A percentile compares a stretch with the other conserved stretches of the same genome.
Conservation (phyloP, 1,140 invertebrate species). For the Drosophila saltans region DNA sequence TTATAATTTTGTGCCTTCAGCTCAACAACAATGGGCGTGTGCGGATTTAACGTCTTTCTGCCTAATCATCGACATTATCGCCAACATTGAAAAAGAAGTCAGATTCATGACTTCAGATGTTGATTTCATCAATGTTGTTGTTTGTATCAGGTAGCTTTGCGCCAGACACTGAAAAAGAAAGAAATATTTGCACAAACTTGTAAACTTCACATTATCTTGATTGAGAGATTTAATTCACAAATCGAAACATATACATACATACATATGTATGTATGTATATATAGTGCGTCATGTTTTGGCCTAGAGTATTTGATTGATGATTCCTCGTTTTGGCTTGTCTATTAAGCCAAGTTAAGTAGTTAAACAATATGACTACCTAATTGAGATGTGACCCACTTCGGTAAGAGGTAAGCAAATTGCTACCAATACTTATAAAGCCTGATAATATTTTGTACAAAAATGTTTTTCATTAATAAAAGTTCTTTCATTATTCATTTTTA, state of each 20-base stretch:
- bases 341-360: conserved; percentile 5
- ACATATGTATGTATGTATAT: not conserved
- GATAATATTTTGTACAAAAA: no score
- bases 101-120: conserved; percentile 59
- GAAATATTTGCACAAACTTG: conserved; percentile 33
- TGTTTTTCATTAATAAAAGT: no score
- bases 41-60: conserved; percentile 56
- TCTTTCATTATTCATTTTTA: no score
- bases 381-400: not conserved
- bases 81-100: conserved; percentile 73
- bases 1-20: not conserved
- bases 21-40: conserved; percentile 60
- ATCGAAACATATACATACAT: not conserved
- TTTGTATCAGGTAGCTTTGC: conserved; percentile 51
- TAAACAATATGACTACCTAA: not conserved
- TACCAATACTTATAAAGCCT: no score
- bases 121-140: conserved; percentile 26
- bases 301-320: conserved; percentile 5
- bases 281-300: not conserved
- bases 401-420: no score
- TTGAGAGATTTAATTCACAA: not conserved
- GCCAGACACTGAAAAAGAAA: conserved; percentile 6
- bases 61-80: conserved; percentile 76
- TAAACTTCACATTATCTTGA: not conserved
- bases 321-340: not conserved